Percentiles rank a stretch among this genome's conserved stretches.
Conservation (phyloP, 2,113 vertebrate genomes). For the Corapipo altera region DNA sequence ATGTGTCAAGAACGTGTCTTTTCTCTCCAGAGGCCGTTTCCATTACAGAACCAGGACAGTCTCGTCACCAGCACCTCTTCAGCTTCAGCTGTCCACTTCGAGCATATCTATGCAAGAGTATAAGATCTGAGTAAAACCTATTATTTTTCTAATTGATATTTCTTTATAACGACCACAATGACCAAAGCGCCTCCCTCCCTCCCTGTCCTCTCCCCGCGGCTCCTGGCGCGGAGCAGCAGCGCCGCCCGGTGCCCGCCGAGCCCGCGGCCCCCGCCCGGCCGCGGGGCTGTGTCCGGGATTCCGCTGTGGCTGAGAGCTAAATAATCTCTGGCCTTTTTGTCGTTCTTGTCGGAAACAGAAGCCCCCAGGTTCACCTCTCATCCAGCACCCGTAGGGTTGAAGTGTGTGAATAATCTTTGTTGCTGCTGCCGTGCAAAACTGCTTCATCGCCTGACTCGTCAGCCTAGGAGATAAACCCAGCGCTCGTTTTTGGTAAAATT, state of each 20-base stretch:
- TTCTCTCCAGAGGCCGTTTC: neutral
- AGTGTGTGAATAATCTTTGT: too few relatives aligned
- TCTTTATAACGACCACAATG: accelerated
- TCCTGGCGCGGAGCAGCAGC: neutral
- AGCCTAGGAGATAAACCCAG: neutral
- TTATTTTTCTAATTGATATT: accelerated
- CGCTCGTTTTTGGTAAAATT: neutral
- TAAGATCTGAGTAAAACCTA: neutral
- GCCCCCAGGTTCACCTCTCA: too few relatives aligned
- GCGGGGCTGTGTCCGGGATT: neutral
- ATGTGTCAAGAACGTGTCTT: neutral
- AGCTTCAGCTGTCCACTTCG: neutral
- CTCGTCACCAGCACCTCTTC: neutral
- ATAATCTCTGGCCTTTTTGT: too few relatives aligned
- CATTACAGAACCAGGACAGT: neutral
- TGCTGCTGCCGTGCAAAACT: neutral
- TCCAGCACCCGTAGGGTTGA: accelerated
- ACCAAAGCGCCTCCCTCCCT: accelerated
- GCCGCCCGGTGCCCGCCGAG: neutral
- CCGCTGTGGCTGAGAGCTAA: neutral
- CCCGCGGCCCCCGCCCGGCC: neutral
- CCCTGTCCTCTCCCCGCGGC: too few relatives aligned
- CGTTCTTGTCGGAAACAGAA: neutral
- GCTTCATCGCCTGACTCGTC: neutral
- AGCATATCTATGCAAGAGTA: neutral